Conservation (phyloP, 92 coral and sea anemone genomes). For the Porites rus region DNA sequence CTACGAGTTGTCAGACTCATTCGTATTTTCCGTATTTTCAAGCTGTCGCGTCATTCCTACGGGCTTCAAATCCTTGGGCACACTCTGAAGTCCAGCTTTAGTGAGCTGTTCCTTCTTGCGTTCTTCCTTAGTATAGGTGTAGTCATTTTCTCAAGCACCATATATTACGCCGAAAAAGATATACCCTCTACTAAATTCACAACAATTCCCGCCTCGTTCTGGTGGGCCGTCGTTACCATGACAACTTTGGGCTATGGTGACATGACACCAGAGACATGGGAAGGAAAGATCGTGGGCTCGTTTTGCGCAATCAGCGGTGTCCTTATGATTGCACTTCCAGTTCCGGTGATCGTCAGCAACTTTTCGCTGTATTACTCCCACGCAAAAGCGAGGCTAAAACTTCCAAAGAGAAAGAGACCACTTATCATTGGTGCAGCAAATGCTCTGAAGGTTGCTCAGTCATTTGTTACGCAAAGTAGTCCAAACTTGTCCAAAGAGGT, state of each 20-base stretch:
- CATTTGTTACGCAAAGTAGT: constrained; percentile 79
- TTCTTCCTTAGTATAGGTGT: constrained; percentile 97
- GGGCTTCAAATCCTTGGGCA: constrained; percentile 99
- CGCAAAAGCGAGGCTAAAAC: constrained; percentile 93
- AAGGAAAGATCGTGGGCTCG: constrained; percentile 95
- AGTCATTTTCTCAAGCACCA: constrained; percentile 92
- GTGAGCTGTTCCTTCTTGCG: constrained; percentile 91
- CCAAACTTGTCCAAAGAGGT: constrained; percentile 67
- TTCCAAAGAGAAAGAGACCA: constrained; percentile 88
- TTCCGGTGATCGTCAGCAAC: constrained; percentile 98
- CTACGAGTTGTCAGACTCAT: constrained; percentile 92
- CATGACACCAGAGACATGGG: constrained; percentile 82
- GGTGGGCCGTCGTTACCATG: constrained; percentile 99
- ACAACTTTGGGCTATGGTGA: constrained; percentile 99
- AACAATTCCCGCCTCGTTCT: constrained; percentile 95
- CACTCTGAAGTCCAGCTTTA: constrained; percentile 92
- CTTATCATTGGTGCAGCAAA: constrained; percentile 96
- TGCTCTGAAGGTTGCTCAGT: constrained; percentile 90
- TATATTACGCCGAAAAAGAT: constrained; percentile 96
- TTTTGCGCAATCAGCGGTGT: constrained; percentile 97
- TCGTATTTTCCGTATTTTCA: constrained; percentile 95
- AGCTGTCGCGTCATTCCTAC: constrained; percentile 96
- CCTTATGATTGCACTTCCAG: constrained; percentile 93
- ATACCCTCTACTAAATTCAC: constrained; percentile 63
- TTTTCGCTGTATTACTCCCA: constrained; percentile 98